Evolutionary conservation across 2,113 vertebrate species (phyloP), one percentile per base, ranked within the genome.

Genomic region (Turdus rufiventris): DNA sequence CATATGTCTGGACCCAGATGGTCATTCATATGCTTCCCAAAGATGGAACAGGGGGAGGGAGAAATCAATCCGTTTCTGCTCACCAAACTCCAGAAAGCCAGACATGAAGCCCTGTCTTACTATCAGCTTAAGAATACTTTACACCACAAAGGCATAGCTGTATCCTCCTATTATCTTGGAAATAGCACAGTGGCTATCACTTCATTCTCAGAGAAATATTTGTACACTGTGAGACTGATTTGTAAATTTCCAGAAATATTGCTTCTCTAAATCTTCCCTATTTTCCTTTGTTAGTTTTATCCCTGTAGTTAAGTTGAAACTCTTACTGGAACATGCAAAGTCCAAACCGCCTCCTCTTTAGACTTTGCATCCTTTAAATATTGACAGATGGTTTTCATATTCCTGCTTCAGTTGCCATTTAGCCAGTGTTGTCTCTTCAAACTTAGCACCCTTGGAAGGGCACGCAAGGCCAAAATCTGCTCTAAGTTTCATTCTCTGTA

Each of bases 381-480:
- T 77, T 86, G 83, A 73, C 88, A 86, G 85, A 74, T 91, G 63
- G 60, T 80, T 94, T 94, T 88, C 54, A 74, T 70, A 83, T 43
- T 88, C 60, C 47, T 15, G 60, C 56, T 84, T 80, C 54, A 83
- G 54, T n/a, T 73, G 75, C 71, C 85, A 58, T 76, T 90, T 47
- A 90, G 54, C 51, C 83, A 80, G 33, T 12, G 56, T 74, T 67
- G 80, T 77, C 63, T 91, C 60, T 86, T 93, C 88, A 86, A 88
- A 92, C 60, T 34, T 62, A 74, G 67, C 75, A 81, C 51, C 63
- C 51, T 58, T 50, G 54, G 63, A 80, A 93, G 72, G 82, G 83
- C 58, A 93, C 34, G 43, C 9, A n/a, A 83, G 75, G 68, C 82
- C 83, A 80, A 82, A 86, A 88, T 86, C 76, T 95, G 76, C 47